Percentiles rank a stretch among this genome's conserved stretches.
These are phyloP conservation scores for Zaprionus ghesquierei DNA, from an alignment of 1,140 invertebrate genomes.

Conservation along the genomic window DNA sequence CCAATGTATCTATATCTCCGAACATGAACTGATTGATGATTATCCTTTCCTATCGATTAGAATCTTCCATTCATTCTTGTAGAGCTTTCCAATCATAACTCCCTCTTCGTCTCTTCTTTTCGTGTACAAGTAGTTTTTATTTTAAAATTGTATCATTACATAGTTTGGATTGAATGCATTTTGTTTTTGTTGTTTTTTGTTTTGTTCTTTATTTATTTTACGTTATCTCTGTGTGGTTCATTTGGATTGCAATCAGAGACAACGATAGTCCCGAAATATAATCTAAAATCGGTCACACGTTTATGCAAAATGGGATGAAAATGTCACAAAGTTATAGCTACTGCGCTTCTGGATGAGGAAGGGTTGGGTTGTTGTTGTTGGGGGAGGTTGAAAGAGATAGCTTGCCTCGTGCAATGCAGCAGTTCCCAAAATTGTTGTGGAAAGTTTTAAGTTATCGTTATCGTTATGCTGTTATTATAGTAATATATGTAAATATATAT, in stretches of 20 bases:
- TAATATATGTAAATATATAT: constrained; percentile 36
- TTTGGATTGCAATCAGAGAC: constrained; percentile 27
- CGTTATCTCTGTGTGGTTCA: constrained; percentile 7
- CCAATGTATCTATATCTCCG: too few relatives aligned
- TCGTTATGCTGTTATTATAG: constrained; percentile 19
- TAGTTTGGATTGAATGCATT: constrained; percentile 63
- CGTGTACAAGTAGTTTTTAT: constrained; percentile 67
- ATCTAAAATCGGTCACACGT: constrained; percentile 2
- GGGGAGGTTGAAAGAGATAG: neutral
- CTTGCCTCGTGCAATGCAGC: neutral
- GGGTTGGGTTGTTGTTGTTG: neutral
- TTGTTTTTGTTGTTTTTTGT: constrained; percentile 28
- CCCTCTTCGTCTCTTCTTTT: neutral
- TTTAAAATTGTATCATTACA: constrained; percentile 70
- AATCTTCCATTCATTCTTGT: neutral
- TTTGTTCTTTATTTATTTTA: constrained; percentile 12
- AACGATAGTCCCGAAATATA: neutral
- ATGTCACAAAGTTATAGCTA: constrained; percentile 21
- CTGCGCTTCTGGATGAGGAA: neutral
- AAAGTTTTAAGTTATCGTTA: constrained; percentile 27
- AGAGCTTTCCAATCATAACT: neutral
- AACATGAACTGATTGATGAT: too few relatives aligned
- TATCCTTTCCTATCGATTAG: too few relatives aligned
- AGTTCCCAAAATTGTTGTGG: constrained; percentile 1
- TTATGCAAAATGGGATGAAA: constrained; percentile 46